Evolutionary conservation across 2,888 invertebrate genomes (phyloP).

Genomic region (Lycaena phlaeas): DNA sequence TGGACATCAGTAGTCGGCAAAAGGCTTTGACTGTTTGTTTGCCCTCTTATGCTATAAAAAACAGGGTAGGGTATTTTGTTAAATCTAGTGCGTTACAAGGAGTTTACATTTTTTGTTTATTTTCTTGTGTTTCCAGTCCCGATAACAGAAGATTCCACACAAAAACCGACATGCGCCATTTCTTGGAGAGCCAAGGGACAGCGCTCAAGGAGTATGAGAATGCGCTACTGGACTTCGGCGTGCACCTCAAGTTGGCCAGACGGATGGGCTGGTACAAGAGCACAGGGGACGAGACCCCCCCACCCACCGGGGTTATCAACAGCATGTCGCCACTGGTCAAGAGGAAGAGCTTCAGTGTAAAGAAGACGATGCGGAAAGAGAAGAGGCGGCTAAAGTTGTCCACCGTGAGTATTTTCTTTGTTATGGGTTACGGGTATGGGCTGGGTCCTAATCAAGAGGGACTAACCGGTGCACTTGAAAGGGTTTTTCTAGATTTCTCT

Average conservation of each 20-base stretch:
- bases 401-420: neutral
- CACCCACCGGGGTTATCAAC: conserved; percentile 27
- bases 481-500: no score
- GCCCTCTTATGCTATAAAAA: no score
- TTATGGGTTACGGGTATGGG: no score
- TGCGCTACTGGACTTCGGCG: conserved; percentile 54
- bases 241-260: conserved; percentile 54
- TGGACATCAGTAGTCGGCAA: no score
- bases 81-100: no score
- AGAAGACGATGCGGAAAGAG: conserved; percentile 22
- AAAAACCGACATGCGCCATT: conserved; percentile 52
- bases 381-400: conserved; percentile 10
- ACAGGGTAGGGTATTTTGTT: no score
- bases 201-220: conserved; percentile 33
- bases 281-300: conserved; percentile 27
- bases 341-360: conserved; percentile 34
- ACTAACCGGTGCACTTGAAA: no score
- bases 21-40: no score
- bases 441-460: no score
- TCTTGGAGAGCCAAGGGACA: conserved; percentile 34
- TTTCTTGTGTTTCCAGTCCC: conserved; percentile 37
- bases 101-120: no score
- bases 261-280: conserved; percentile 54
- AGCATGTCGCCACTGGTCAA: conserved; percentile 40
- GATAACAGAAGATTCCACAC: conserved; percentile 54